Evolutionary conservation across 2,113 vertebrate genomes (phyloP).

Genomic region (Oncorhynchus gorbuscha): DNA sequence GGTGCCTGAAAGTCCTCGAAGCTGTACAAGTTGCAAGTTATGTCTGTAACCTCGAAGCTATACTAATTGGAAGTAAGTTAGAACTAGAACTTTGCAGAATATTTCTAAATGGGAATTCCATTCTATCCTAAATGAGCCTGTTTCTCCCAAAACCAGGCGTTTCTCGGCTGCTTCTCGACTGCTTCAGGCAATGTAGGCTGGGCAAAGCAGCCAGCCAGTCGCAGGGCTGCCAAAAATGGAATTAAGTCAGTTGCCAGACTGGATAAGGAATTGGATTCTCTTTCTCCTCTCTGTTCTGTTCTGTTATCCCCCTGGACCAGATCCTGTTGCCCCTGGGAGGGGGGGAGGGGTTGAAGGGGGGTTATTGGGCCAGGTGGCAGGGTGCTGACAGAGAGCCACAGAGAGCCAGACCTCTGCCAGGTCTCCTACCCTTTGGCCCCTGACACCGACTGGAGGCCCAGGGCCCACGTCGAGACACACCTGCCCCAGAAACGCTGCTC

Average conservation of each 20-base stretch:
- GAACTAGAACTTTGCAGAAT: background rate
- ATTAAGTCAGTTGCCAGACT: slow-evolving; percentile 62
- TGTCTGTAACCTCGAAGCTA: no score
- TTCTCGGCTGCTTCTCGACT: slow-evolving; percentile 36
- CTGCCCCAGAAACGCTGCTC: slow-evolving; percentile 39
- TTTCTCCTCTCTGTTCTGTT: slow-evolving; percentile 13
- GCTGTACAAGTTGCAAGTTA: no score
- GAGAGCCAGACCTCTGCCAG: slow-evolving; percentile 46
- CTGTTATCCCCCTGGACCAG: slow-evolving; percentile 70
- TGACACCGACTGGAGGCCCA: slow-evolving; percentile 13
- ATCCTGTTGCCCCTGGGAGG: slow-evolving; percentile 52
- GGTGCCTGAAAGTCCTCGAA: background rate
- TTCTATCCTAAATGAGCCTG: background rate
- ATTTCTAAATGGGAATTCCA: slow-evolving; percentile 10
- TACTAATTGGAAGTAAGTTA: no score
- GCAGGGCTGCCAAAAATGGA: slow-evolving; percentile 61
- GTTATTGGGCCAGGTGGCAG: slow-evolving; percentile 31
- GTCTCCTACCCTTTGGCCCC: slow-evolving; percentile 13
- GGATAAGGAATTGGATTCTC: slow-evolving; percentile 60
- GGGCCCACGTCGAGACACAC: slow-evolving; percentile 47
- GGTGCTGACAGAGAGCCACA: slow-evolving; percentile 19
- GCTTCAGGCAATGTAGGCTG: slow-evolving; percentile 16
- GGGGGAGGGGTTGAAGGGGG: no score
- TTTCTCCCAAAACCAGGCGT: background rate
- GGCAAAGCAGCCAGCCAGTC: slow-evolving; percentile 14